Evolutionary conservation across 2,888 invertebrate genomes (phyloP), one percentile per base, ranked within the genome.

Genomic region (Artemia sp.): DNA sequence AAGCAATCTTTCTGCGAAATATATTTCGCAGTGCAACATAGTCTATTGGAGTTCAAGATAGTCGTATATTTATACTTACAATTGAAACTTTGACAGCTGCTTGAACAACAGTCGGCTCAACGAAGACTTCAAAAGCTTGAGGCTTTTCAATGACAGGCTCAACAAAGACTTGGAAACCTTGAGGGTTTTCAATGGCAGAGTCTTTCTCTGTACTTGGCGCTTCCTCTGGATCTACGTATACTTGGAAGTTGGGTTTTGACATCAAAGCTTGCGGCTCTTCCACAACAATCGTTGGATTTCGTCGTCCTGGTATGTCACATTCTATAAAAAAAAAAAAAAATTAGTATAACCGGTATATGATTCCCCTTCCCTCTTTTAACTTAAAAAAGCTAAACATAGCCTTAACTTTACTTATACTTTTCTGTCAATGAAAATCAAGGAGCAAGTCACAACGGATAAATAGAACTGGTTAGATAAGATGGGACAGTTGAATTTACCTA

Each of bases 91-190:
- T 58, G 64, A 24, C 64, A 24, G 64, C 64, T n/a, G 24, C 24
- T 24, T 58, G 64, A 8, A 58, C 64, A 58, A 24, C 64, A 58
- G 64, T 58, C 64, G 64, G 64, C 64, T 58, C 64, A 9, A 58
- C 12, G 11, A 58, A 58, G 24, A 58, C 64, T 9, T 58, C 64
- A 58, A 58, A 58, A n/a, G n/a, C 24, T 9, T 58, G 64, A 19
- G n/a, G 64, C 64, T 58, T 58, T 10, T 58, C 64, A 58, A 58
- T 24, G 14, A 24, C 11, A 9, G 64, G 64, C n/a, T 58, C 12
- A 19, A 19, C 64, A 0, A 58, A 58, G 24, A 58, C 64, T 58
- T 58, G 64, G 64, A 58, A 58, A n/a, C 38, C 38, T 6, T 38
- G 38, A 6, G 64, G n/a, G 64, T n/a, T n/a, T 58, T 58, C 24